Percentiles rank a stretch among this genome's conserved stretches.
Conservation (phyloP, 1,140 invertebrate species). For the Bactericera cockerelli region DNA sequence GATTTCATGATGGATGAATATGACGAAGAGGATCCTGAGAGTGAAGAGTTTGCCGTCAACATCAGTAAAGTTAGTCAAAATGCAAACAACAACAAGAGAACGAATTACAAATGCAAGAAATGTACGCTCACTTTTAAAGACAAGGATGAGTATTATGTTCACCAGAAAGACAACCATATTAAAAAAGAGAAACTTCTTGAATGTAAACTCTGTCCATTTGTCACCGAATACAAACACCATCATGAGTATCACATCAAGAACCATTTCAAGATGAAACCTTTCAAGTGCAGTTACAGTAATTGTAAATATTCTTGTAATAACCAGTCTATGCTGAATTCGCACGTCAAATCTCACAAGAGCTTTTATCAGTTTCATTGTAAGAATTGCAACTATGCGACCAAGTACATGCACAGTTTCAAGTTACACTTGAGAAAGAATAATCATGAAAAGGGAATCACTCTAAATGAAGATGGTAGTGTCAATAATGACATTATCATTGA, state of each 20-base stretch:
- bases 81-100: neutral
- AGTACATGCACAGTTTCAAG: slow-evolving; percentile 96
- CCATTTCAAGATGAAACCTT: slow-evolving; percentile 91
- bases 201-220: slow-evolving; percentile 87
- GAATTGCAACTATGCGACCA: slow-evolving; percentile 93
- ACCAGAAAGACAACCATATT: slow-evolving; percentile 69
- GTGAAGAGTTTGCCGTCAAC: neutral
- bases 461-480: slow-evolving; percentile 73
- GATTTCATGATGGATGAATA: slow-evolving; percentile 6
- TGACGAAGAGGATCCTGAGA: neutral
- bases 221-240: slow-evolving; percentile 98
- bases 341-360: slow-evolving; percentile 95
- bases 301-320: slow-evolving; percentile 92
- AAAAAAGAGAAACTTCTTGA: slow-evolving; percentile 79
- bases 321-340: slow-evolving; percentile 98
- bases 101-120: slow-evolving; percentile 57
- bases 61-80: neutral
- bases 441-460: slow-evolving; percentile 66
- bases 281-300: slow-evolving; percentile 66
- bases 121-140: slow-evolving; percentile 70
- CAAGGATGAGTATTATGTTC: slow-evolving; percentile 87
- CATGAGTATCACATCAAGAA: slow-evolving; percentile 93
- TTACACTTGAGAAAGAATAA: slow-evolving; percentile 83
- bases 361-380: slow-evolving; percentile 90
- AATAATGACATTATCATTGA: slow-evolving; percentile 78